A percentile compares a stretch with the other conserved stretches of the same genome.
Conservation (phyloP, 1,140 invertebrate species). For the Bacillus rossius region DNA sequence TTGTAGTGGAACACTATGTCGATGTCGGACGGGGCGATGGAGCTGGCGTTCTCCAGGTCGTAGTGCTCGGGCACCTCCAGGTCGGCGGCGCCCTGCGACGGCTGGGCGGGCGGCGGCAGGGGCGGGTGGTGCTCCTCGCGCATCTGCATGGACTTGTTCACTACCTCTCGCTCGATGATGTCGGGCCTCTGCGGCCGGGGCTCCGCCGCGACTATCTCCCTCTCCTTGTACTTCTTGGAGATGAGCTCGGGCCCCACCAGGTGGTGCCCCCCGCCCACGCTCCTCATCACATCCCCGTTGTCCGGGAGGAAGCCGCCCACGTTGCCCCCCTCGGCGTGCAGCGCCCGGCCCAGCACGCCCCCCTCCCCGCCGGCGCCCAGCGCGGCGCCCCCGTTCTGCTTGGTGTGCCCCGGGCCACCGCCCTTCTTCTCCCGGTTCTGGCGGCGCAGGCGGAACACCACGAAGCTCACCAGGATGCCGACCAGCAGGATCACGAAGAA, state of each 20-base stretch:
- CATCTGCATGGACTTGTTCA: conserved; percentile 66
- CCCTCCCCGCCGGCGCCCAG: conserved; percentile 27
- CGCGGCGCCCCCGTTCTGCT: conserved; percentile 56
- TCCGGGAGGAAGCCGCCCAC: conserved; percentile 57
- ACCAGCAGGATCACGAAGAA: conserved; percentile 88
- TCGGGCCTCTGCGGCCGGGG: conserved; percentile 74
- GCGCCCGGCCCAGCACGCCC: conserved; percentile 33
- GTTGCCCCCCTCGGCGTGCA: conserved; percentile 40
- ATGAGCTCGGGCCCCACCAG: conserved; percentile 72
- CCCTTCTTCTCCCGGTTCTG: conserved; percentile 75
- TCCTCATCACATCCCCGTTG: conserved; percentile 59
- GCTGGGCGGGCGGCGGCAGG: conserved; percentile 47
- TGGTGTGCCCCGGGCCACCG: conserved; percentile 50
- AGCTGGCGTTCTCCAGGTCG: conserved; percentile 94
- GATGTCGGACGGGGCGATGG: conserved; percentile 94
- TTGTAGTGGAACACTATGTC: conserved; percentile 97
- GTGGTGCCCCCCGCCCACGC: conserved; percentile 58
- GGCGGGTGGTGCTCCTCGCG: conserved; percentile 70
- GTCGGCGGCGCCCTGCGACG: conserved; percentile 57
- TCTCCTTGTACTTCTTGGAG: conserved; percentile 83
- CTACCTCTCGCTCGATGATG: conserved; percentile 87
- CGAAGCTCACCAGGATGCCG: conserved; percentile 81
- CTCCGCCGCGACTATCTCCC: conserved; percentile 55
- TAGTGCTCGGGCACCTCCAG: conserved; percentile 92
- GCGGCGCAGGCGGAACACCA: conserved; percentile 79